These are phyloP conservation scores for Macquaria ambigua DNA, from an alignment of 2,113 vertebrate genomes.

Conservation along the genomic window DNA sequence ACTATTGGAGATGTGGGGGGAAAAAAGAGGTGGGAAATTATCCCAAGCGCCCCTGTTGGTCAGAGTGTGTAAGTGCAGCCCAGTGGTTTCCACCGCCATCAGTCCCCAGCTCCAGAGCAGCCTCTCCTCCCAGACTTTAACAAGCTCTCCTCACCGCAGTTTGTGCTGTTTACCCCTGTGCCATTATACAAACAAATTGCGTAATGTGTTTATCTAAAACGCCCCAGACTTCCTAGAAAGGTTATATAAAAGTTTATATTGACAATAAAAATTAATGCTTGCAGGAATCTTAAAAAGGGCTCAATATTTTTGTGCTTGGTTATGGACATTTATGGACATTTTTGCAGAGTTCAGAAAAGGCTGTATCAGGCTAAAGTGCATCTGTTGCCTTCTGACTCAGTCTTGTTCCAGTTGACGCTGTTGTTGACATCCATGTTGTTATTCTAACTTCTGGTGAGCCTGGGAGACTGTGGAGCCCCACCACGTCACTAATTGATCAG, in stretches of 20 bases:
- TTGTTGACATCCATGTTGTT: slow-evolving; percentile 65
- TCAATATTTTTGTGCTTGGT: slow-evolving; percentile 28
- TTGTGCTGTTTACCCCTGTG: slow-evolving; percentile 77
- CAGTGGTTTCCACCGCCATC: slow-evolving; percentile 47
- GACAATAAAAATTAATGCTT: slow-evolving; percentile 70
- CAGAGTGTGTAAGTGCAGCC: slow-evolving; percentile 42
- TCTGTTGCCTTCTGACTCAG: slow-evolving; percentile 15
- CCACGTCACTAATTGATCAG: slow-evolving; percentile 77
- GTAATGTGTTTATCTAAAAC: slow-evolving; percentile 76
- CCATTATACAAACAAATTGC: slow-evolving; percentile 78
- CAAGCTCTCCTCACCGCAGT: slow-evolving; percentile 73
- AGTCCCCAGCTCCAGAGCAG: slow-evolving; percentile 48
- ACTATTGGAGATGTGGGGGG: neutral
- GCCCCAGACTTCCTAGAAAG: slow-evolving; percentile 52
- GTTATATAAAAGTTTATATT: slow-evolving; percentile 71
- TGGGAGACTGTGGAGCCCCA: slow-evolving; percentile 54
- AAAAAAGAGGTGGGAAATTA: slow-evolving; percentile 28
- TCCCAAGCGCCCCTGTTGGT: slow-evolving; percentile 60
- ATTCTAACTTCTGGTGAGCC: slow-evolving; percentile 50
- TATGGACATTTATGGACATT: slow-evolving; percentile 28
- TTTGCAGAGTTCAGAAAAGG: slow-evolving; percentile 13
- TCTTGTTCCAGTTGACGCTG: slow-evolving; percentile 8
- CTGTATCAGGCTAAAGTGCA: slow-evolving; percentile 13
- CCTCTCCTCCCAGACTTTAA: slow-evolving; percentile 74
- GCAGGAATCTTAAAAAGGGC: slow-evolving; percentile 50